These are phyloP conservation scores for Engystomops pustulosus DNA, from an alignment of 2,113 vertebrate species.

Conservation along the genomic window DNA sequence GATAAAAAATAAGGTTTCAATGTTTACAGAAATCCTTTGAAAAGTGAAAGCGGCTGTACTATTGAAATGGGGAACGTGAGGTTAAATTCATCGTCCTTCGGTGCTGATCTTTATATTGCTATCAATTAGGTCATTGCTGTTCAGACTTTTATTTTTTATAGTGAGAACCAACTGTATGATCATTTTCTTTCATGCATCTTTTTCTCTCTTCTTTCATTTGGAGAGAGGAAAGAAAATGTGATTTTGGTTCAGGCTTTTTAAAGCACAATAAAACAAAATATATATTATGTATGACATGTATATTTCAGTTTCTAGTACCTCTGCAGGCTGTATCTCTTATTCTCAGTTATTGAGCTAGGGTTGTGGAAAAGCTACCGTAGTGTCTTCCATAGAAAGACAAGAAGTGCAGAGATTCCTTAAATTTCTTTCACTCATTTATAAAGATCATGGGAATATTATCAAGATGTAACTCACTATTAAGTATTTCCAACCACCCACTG, in stretches of 20 bases:
- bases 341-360: too few relatives aligned
- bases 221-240: not conserved
- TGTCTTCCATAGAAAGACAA: too few relatives aligned
- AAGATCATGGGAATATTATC: too few relatives aligned
- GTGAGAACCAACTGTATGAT: not conserved
- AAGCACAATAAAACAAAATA: not conserved
- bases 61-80: not conserved
- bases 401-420: too few relatives aligned
- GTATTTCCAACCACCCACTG: too few relatives aligned
- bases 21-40: not conserved
- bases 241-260: not conserved
- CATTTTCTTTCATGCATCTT: not conserved
- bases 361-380: too few relatives aligned
- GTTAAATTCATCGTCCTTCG: not conserved
- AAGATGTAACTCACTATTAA: too few relatives aligned
- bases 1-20: constrained; percentile 13
- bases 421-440: too few relatives aligned
- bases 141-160: not conserved
- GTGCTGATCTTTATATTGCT: not conserved
- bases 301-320: too few relatives aligned
- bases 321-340: too few relatives aligned
- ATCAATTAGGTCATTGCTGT: not conserved
- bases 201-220: not conserved
- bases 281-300: too few relatives aligned
- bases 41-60: not conserved